Conservation (phyloP, 2,797 vertebrate genomes). For the Chanos chanos region DNA sequence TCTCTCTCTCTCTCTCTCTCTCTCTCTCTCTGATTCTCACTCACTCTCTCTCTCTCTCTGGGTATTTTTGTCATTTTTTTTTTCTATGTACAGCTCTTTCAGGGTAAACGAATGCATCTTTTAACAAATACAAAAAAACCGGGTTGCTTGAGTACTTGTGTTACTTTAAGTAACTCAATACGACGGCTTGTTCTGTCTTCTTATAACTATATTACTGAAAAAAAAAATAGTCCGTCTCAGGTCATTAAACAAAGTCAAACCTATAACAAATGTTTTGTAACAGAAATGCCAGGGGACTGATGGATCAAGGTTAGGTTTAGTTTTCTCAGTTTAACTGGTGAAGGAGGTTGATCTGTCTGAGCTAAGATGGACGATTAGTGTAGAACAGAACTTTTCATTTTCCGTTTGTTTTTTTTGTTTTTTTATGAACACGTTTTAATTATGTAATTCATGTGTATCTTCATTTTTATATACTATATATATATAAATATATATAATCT, state of each 20-base stretch:
- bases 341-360: slow-evolving; percentile 36
- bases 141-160: slow-evolving; percentile 35
- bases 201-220: slow-evolving; percentile 38
- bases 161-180: slow-evolving; percentile 31
- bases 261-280: slow-evolving; percentile 43
- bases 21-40: no score
- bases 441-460: slow-evolving; percentile 41
- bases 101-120: slow-evolving; percentile 44
- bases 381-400: slow-evolving; percentile 37
- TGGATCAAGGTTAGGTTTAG: slow-evolving; percentile 24
- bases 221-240: slow-evolving; percentile 48
- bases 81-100: slow-evolving; percentile 38
- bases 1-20: no score
- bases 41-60: no score
- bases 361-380: slow-evolving; percentile 30
- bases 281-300: slow-evolving; percentile 22
- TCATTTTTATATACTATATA: slow-evolving; percentile 44
- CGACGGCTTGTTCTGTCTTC: slow-evolving; percentile 36
- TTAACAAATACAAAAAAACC: slow-evolving; percentile 39
- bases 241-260: slow-evolving; percentile 45
- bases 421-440: slow-evolving; percentile 39
- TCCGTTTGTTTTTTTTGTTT: slow-evolving; percentile 25
- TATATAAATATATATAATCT: slow-evolving; percentile 58
- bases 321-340: slow-evolving; percentile 24
- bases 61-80: slow-evolving; percentile 33